Percentiles rank a stretch among this genome's conserved stretches.
These are phyloP conservation scores for Idaea aversata DNA, from an alignment of 2,888 invertebrate genomes.

Conservation along the genomic window DNA sequence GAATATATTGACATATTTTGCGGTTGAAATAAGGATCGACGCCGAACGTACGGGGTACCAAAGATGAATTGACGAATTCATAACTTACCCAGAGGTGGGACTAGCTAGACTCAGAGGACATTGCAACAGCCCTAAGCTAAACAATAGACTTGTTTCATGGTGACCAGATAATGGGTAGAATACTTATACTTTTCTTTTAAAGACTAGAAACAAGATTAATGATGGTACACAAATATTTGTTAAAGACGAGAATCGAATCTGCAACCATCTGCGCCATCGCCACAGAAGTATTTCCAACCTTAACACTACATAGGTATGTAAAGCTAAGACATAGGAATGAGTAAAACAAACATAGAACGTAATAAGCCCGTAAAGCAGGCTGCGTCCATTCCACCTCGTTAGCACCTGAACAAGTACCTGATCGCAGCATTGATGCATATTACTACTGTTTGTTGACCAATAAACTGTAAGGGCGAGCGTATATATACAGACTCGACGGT, in stretches of 20 bases:
- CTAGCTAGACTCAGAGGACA: no score
- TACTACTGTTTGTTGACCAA: background rate
- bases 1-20: slow-evolving; percentile 1
- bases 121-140: no score
- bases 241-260: no score
- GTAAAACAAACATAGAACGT: background rate
- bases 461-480: background rate
- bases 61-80: no score
- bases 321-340: background rate
- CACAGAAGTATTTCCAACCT: no score
- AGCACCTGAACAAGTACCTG: background rate
- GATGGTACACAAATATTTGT: no score
- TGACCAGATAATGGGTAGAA: no score
- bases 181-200: no score
- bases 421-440: background rate
- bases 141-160: no score
- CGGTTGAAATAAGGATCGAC: background rate
- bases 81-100: no score
- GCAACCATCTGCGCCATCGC: no score
- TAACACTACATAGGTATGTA: background rate
- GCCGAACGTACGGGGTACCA: background rate
- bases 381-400: background rate
- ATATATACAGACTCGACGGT: background rate
- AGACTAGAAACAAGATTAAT: no score
- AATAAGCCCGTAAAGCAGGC: background rate